Evolutionary conservation across 2,797 vertebrate species (phyloP).

Genomic region (Mergus octosetaceus): DNA sequence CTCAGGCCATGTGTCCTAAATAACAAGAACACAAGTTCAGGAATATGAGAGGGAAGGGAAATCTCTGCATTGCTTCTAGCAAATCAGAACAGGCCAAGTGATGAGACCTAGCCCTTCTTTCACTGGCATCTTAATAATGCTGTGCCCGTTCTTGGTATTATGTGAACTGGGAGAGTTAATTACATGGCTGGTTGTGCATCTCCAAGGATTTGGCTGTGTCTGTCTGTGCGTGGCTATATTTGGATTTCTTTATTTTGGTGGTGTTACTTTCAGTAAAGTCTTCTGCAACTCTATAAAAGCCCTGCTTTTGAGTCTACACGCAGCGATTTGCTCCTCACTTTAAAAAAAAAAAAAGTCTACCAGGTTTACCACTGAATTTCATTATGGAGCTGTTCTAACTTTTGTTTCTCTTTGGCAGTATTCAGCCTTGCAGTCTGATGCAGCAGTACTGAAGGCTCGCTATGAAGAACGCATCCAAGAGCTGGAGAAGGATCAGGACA

Average conservation of each 20-base stretch:
- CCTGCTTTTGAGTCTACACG: not conserved
- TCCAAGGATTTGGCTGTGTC: not conserved
- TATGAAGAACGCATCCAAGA: conserved; percentile 74
- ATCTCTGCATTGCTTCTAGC: not conserved
- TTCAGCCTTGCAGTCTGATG: conserved; percentile 78
- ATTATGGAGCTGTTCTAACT: not conserved
- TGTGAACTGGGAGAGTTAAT: not conserved
- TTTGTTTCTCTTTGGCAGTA: conserved; percentile 73
- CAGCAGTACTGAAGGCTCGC: conserved; percentile 60
- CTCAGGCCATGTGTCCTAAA: not conserved
- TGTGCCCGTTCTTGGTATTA: not conserved
- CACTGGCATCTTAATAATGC: not conserved
- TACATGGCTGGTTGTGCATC: not conserved
- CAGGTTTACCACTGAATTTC: accelerated
- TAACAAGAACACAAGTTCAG: not conserved
- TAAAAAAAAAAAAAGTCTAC: not conserved
- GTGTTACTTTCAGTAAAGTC: not conserved
- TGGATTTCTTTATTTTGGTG: not conserved
- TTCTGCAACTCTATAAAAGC: not conserved
- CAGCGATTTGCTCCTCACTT: not conserved
- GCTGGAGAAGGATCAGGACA: conserved; percentile 43
- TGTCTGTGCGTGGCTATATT: too few species aligned
- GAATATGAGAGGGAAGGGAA: not conserved
- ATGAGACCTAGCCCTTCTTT: not conserved
- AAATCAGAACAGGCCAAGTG: not conserved